A percentile compares a stretch with the other conserved stretches of the same genome.
phyloP scores from a whole-genome alignment of 2,888 invertebrate genomes.

The Eilema depressum region DNA sequence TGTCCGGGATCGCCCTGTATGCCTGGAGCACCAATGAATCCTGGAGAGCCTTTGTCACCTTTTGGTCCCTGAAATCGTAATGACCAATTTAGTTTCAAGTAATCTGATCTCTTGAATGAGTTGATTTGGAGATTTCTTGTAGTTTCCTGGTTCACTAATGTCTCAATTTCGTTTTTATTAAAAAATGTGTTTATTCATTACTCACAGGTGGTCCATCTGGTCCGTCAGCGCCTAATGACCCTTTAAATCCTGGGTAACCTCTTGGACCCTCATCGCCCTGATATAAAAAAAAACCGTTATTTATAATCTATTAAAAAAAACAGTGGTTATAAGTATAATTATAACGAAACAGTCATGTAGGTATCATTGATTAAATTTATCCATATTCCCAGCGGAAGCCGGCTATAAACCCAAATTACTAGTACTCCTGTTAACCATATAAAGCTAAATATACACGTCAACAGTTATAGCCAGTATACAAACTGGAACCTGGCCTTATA shows the following conservation, averaged over 20 bases:
- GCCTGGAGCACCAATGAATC: background rate
- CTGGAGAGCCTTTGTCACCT: background rate
- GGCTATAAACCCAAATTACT: too few species aligned
- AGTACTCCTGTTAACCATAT: too few species aligned
- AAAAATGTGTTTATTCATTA: background rate
- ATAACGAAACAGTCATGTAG: too few species aligned
- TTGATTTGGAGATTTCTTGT: background rate
- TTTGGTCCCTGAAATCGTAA: background rate
- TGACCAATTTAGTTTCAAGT: background rate
- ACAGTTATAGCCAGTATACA: too few species aligned
- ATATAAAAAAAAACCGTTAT: background rate
- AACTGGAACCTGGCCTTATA: too few species aligned
- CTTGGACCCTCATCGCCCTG: background rate
- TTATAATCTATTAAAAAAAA: background rate
- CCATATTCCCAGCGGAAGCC: too few species aligned
- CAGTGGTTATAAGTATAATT: background rate
- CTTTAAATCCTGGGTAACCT: background rate
- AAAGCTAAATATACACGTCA: too few species aligned
- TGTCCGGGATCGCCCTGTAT: background rate
- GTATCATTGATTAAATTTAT: too few species aligned
- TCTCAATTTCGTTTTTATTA: background rate
- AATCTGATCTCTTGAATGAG: background rate
- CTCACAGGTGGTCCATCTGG: background rate
- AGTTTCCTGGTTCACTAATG: background rate
- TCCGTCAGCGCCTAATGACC: background rate